These are phyloP conservation scores for Harpegnathos saltator DNA, from an alignment of 1,140 invertebrate genomes.

Conservation along the genomic window DNA sequence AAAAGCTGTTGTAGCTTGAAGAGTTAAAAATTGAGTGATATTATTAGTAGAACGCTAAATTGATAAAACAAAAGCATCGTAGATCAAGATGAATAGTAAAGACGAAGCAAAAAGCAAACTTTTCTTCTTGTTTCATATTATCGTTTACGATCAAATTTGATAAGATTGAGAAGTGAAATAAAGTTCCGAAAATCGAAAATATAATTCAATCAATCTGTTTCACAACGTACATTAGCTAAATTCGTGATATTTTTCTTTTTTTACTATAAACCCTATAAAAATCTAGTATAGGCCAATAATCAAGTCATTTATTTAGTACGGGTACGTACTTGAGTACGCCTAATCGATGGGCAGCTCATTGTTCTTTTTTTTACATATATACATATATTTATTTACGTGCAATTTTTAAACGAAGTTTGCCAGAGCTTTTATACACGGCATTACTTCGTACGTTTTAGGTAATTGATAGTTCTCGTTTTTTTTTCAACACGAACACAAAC, in stretches of 20 bases:
- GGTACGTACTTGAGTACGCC: slow-evolving; percentile 23
- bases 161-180: background rate
- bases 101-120: background rate
- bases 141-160: background rate
- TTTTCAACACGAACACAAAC: slow-evolving; percentile 40
- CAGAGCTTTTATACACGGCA: slow-evolving; percentile 41
- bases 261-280: background rate
- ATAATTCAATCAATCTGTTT: slow-evolving; percentile 16
- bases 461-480: slow-evolving; percentile 24
- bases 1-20: slow-evolving; percentile 6
- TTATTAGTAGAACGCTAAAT: background rate
- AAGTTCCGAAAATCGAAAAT: background rate
- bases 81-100: background rate
- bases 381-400: slow-evolving; percentile 21
- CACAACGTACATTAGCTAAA: background rate
- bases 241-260: background rate
- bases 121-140: slow-evolving; percentile 1
- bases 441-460: slow-evolving; percentile 38
- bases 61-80: background rate
- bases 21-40: background rate
- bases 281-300: background rate
- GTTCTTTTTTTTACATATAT: slow-evolving; percentile 18
- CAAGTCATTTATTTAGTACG: slow-evolving; percentile 20
- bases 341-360: background rate
- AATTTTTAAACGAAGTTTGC: slow-evolving; percentile 22